Evolutionary conservation across 2,888 invertebrate species (phyloP).

Genomic region (Alloplasta piceator): DNA sequence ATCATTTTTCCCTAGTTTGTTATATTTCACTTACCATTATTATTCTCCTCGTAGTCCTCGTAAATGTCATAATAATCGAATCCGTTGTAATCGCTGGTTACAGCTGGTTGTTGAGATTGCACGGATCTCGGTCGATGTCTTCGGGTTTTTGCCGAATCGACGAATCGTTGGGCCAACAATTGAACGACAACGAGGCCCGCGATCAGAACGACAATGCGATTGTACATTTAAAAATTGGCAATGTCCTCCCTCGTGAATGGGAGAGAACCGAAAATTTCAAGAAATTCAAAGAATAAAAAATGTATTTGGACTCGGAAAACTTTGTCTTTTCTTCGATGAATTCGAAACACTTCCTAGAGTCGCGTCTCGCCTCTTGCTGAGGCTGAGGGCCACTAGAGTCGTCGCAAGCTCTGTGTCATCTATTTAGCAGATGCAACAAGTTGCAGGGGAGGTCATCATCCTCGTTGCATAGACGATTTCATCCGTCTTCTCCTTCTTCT

Average conservation of each 20-base stretch:
- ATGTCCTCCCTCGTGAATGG: conserved; percentile 1
- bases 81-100: conserved; percentile 68
- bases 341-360: conserved; percentile 55
- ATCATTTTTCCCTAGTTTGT: not conserved
- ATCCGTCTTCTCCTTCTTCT: conserved; percentile 67
- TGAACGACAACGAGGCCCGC: conserved; percentile 67
- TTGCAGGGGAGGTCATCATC: conserved; percentile 78
- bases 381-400: conserved; percentile 77
- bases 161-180: conserved; percentile 56
- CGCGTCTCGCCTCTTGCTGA: conserved; percentile 71
- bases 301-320: not conserved
- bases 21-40: conserved; percentile 69
- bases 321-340: not conserved
- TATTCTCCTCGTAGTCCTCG: conserved; percentile 74
- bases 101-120: conserved; percentile 71
- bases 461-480: conserved; percentile 71
- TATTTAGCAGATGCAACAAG: conserved; percentile 78
- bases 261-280: not conserved
- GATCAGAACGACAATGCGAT: conserved; percentile 62
- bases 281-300: not conserved
- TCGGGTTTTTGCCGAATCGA: conserved; percentile 64
- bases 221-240: conserved; percentile 44
- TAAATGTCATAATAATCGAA: conserved; percentile 76
- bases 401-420: conserved; percentile 73
- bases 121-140: conserved; percentile 62